phyloP scores from a whole-genome alignment of 2,113 vertebrate species.

The Willisornis vidua region DNA sequence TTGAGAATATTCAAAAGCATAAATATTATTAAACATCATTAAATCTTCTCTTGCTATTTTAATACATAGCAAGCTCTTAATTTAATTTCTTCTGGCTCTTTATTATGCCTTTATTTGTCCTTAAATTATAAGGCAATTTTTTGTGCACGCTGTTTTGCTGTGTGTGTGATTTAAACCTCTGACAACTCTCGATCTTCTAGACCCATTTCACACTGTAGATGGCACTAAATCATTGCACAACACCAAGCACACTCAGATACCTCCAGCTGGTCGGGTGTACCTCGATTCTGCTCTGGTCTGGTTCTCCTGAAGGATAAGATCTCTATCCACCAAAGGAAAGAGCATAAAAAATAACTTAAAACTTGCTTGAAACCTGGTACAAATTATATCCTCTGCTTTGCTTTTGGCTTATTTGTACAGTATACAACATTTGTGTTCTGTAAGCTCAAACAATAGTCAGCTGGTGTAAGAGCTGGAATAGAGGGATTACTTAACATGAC shows the following conservation, averaged over 20 bases:
- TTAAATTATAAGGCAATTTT: not conserved
- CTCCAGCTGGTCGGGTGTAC: not conserved
- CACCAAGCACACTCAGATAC: not conserved
- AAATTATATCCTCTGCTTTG: not conserved
- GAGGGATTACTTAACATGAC: not conserved
- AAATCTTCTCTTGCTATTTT: not conserved
- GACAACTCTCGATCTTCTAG: not conserved
- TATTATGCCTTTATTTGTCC: not conserved
- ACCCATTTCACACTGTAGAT: slow-evolving; percentile 42
- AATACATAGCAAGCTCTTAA: not conserved
- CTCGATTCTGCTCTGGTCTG: not conserved
- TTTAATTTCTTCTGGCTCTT: not conserved
- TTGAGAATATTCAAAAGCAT: not conserved
- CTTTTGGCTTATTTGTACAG: not conserved
- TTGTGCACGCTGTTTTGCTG: not conserved
- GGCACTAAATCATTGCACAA: slow-evolving; percentile 26
- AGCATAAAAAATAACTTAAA: not conserved
- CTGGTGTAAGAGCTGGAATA: not conserved
- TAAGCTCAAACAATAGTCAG: not conserved
- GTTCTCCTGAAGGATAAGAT: not conserved
- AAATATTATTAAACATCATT: not conserved
- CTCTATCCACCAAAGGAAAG: not conserved
- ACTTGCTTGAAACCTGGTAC: not conserved
- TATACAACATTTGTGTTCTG: not conserved
- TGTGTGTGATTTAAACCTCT: not conserved